Evolutionary conservation across 1,140 invertebrate genomes (phyloP).

Genomic region (Drosophila leontia): DNA sequence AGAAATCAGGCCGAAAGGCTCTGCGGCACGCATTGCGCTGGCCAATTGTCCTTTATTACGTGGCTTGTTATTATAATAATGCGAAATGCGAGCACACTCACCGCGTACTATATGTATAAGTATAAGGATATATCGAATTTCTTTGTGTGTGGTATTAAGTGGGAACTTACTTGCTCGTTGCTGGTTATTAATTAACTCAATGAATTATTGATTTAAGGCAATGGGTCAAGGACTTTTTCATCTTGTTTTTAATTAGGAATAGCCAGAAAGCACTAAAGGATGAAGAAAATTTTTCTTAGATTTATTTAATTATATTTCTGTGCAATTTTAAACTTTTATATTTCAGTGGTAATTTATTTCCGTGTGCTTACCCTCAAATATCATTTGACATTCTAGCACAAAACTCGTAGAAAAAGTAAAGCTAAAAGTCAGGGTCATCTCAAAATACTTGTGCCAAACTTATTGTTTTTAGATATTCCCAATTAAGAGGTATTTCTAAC

Average conservation of each 20-base stretch:
- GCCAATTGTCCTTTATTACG: conserved; percentile 66
- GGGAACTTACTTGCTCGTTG: conserved; percentile 21
- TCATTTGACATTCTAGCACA: neutral
- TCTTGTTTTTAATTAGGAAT: neutral
- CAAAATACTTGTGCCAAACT: neutral
- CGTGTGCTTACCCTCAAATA: too few relatives aligned
- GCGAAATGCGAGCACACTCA: conserved; percentile 42
- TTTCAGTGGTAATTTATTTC: too few relatives aligned
- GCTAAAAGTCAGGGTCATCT: neutral
- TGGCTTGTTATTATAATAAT: conserved; percentile 70
- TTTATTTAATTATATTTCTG: neutral
- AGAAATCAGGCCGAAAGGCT: conserved; percentile 43
- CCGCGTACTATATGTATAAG: conserved; percentile 1
- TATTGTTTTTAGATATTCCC: neutral
- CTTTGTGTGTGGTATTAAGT: conserved; percentile 29
- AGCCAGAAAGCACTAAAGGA: neutral
- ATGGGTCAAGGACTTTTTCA: conserved; percentile 24
- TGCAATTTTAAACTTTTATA: too few relatives aligned
- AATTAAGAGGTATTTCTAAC: neutral
- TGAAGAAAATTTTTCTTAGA: too few relatives aligned
- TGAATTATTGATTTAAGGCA: conserved; percentile 27
- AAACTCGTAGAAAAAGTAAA: neutral
- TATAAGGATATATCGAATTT: conserved; percentile 28
- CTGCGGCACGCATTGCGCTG: conserved; percentile 47
- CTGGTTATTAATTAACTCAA: conserved; percentile 16